These are phyloP conservation scores for Clamator glandarius DNA, from an alignment of 2,797 vertebrate genomes.

Conservation along the genomic window DNA sequence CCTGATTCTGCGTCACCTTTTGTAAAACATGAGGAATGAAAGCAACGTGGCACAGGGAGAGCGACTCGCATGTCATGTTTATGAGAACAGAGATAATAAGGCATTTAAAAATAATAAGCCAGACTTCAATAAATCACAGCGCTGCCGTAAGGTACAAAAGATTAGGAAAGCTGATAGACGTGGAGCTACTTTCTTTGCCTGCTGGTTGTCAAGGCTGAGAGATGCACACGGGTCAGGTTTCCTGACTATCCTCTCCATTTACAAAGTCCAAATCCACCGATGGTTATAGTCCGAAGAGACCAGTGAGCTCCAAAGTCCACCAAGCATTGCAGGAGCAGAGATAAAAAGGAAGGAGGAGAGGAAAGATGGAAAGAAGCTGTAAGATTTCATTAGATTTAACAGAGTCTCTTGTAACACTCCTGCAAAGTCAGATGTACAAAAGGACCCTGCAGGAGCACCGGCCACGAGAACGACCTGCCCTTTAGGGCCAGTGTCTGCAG, in stretches of 20 bases:
- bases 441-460: background rate
- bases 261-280: background rate
- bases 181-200: background rate
- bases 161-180: background rate
- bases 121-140: background rate
- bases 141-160: background rate
- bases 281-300: background rate
- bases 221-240: background rate
- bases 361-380: background rate
- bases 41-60: background rate
- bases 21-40: background rate
- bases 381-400: background rate
- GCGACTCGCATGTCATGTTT: rapidly evolving
- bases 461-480: background rate
- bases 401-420: background rate
- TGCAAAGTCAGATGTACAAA: background rate
- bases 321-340: rapidly evolving
- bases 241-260: background rate
- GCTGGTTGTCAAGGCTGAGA: background rate
- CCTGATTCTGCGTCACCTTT: background rate
- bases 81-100: background rate
- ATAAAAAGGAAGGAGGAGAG: background rate
- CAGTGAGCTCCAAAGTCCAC: background rate
- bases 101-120: background rate
- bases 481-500: background rate